Evolutionary conservation across 2,888 invertebrate species (phyloP), one percentile per base, ranked within the genome.

Genomic region (Spisula subtruncata): DNA sequence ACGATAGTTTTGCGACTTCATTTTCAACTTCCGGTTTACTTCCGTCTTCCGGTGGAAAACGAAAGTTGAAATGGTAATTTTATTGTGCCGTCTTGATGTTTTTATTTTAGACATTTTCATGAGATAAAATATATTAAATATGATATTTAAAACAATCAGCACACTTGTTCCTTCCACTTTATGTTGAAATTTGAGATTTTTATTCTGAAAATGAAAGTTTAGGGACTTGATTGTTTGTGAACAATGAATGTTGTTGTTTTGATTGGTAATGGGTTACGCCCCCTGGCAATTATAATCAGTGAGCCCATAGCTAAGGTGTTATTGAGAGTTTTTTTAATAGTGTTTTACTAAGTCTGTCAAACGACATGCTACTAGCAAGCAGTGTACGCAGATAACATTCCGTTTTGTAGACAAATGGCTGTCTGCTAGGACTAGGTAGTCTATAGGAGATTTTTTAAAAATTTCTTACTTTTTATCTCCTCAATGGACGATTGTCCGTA

Each of bases 11-110:
- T 81, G 46, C 46, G 48, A 81, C 5, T 14, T 48, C 25, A 25
- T 35, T 71, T 35, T 32, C 5, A 18, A 79, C 81, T 89, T 89
- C 89, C 86, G 86, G 85, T 83, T 79, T 86, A 89, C 86, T 89
- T 89, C 89, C 89, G 82, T 35, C 83, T 86, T 86, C 83, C 75
- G 88, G 60, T 81, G n/a, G 41, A 86, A 86, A 89, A 35, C 83
- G 86, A 89, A 89, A 89, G 86, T 89, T 83, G 80, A 86, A 86
- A 86, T 86, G 86, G 86, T 86, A 71, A 29, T 25, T 18, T 16
- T n/a, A n/a, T 25, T 10, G 51, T 12, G 83, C 0, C 25, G n/a
- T 1, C 8, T 41, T 83, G 14, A n/a, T 4, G 0, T 41, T 20
- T 16, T 79, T 79, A 8, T 79, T 66, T 66, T n/a, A 25, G 25